phyloP scores from a whole-genome alignment of 2,888 invertebrate species.

The Adelognathus sp. region DNA sequence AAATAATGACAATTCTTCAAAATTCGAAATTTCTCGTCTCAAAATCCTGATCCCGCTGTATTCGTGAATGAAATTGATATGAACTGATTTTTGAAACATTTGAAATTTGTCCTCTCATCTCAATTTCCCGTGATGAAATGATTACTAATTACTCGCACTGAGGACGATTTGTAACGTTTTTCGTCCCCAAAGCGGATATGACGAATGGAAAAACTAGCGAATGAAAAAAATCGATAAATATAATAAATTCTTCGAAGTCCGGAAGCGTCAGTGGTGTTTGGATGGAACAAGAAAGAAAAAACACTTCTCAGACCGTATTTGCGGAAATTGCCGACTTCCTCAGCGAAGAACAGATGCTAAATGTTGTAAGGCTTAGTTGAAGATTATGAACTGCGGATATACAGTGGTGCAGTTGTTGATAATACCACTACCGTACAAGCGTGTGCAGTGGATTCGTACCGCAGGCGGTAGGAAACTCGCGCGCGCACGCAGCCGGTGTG shows the following conservation, averaged over 20 bases:
- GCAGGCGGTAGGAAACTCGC: constrained; percentile 35
- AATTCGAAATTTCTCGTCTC: too few species aligned
- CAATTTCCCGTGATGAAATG: background rate
- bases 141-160: background rate
- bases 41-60: too few species aligned
- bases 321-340: constrained; percentile 45
- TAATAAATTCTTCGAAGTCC: background rate
- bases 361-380: background rate
- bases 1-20: too few species aligned
- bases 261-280: background rate
- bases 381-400: background rate
- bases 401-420: too few species aligned
- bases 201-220: background rate
- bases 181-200: background rate
- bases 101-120: constrained; percentile 13
- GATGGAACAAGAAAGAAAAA: constrained; percentile 19
- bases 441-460: background rate
- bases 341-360: constrained; percentile 2
- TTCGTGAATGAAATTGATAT: too few species aligned
- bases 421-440: too few species aligned
- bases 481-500: constrained; percentile 13
- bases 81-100: too few species aligned
- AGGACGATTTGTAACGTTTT: background rate
- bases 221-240: background rate
- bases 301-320: background rate